Evolutionary conservation across 2,113 vertebrate genomes (phyloP).

Genomic region (Zootoca vivipara): DNA sequence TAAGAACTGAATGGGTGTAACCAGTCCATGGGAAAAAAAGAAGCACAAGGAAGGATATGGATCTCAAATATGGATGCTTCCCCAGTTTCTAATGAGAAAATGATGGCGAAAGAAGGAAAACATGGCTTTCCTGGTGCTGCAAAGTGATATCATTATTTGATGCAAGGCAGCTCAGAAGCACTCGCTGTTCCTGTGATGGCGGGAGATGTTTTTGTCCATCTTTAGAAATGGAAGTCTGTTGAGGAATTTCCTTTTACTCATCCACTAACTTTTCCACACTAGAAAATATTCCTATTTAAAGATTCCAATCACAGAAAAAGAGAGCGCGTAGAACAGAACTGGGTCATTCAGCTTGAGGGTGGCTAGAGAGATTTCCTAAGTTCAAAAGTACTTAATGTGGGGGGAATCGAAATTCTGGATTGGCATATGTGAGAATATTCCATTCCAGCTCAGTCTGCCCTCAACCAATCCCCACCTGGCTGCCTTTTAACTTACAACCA

Average conservation of each 20-base stretch:
- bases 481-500: too few relatives aligned
- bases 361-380: not conserved
- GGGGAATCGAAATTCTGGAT: not conserved
- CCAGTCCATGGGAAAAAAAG: not conserved
- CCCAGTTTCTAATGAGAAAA: constrained; percentile 22
- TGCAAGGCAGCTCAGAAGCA: not conserved
- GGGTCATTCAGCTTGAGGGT: not conserved
- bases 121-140: not conserved
- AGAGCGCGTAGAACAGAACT: not conserved
- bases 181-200: not conserved
- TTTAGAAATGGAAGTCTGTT: constrained; percentile 8
- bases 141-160: constrained; percentile 13
- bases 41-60: constrained; percentile 24
- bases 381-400: not conserved
- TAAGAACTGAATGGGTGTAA: not conserved
- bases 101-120: constrained; percentile 19
- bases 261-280: not conserved
- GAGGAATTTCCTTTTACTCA: constrained; percentile 1
- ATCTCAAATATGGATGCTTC: not conserved
- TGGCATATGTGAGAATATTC: not conserved
- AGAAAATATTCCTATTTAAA: constrained; percentile 7
- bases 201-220: constrained; percentile 3
- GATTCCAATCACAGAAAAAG: not conserved
- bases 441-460: not conserved
- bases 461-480: too few relatives aligned